phyloP scores from a whole-genome alignment of 2,113 vertebrate genomes.

The Alligator sinensis region DNA sequence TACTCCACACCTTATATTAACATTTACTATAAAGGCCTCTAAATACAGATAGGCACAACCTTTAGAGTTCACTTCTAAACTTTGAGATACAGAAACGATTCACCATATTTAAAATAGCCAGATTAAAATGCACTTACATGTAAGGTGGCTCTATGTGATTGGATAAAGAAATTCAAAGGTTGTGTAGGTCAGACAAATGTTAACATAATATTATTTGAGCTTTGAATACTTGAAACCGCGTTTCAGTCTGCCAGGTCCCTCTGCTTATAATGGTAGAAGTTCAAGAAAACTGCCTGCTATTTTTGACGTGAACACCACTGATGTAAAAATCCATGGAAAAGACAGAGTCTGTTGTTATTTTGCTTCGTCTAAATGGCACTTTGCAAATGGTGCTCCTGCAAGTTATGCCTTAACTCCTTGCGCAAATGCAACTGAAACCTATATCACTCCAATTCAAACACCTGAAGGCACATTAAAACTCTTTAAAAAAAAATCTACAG shows the following conservation, averaged over 20 bases:
- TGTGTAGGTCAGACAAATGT: neutral
- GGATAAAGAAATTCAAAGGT: neutral
- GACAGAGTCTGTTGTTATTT: slow-evolving; percentile 22
- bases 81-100: neutral
- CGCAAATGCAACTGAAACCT: slow-evolving; percentile 52
- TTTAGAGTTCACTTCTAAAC: neutral
- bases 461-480: slow-evolving; percentile 32
- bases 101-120: neutral
- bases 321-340: slow-evolving; percentile 18
- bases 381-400: slow-evolving; percentile 45
- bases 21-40: neutral
- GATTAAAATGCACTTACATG: neutral
- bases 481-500: neutral
- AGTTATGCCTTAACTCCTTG: slow-evolving; percentile 43
- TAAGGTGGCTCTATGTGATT: neutral
- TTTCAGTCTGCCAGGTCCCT: neutral
- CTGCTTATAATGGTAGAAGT: neutral
- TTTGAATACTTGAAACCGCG: neutral
- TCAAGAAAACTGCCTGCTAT: neutral
- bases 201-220: neutral
- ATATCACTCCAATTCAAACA: neutral
- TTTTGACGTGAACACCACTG: slow-evolving; percentile 12
- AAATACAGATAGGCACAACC: neutral
- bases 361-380: slow-evolving; percentile 44
- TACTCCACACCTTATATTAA: neutral